A percentile compares a stretch with the other conserved stretches of the same genome.
phyloP scores from a whole-genome alignment of 1,140 invertebrate species.

The Drosophila repleta region DNA sequence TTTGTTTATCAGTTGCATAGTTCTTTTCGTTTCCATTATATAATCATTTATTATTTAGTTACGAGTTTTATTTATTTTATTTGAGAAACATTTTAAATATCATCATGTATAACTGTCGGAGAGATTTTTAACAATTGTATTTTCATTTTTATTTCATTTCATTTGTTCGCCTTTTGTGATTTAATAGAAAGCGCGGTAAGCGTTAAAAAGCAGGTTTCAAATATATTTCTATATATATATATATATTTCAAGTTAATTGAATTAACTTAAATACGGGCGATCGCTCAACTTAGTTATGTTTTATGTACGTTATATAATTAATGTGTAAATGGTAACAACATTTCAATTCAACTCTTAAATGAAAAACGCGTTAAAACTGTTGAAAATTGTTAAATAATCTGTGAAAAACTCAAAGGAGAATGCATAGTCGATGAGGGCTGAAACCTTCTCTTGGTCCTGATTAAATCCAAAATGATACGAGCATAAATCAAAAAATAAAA shows the following conservation, averaged over 20 bases:
- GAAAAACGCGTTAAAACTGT: constrained; percentile 8
- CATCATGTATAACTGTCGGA: constrained; percentile 56
- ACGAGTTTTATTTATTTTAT: constrained; percentile 14
- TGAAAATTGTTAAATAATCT: neutral
- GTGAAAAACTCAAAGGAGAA: neutral
- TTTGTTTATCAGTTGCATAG: constrained; percentile 59
- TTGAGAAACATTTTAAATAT: constrained; percentile 69
- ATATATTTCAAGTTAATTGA: constrained; percentile 65
- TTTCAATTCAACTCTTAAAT: constrained; percentile 60
- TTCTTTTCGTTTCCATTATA: constrained; percentile 40
- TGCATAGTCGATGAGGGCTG: constrained; percentile 26
- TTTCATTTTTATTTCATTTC: constrained; percentile 29
- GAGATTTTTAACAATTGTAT: constrained; percentile 55
- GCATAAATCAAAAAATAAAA: neutral
- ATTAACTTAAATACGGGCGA: constrained; percentile 69
- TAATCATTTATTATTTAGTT: constrained; percentile 34
- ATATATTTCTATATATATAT: neutral
- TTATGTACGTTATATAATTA: constrained; percentile 39
- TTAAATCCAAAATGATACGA: constrained; percentile 18
- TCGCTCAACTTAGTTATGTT: constrained; percentile 56
- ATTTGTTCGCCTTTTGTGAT: constrained; percentile 23
- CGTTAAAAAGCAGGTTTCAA: constrained; percentile 43
- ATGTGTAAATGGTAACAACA: constrained; percentile 61
- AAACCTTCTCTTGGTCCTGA: constrained; percentile 67
- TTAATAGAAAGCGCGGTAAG: constrained; percentile 37